Base-by-base conservation (phyloP, 2,888 invertebrate genomes). In the Macaria liturata region DNA sequence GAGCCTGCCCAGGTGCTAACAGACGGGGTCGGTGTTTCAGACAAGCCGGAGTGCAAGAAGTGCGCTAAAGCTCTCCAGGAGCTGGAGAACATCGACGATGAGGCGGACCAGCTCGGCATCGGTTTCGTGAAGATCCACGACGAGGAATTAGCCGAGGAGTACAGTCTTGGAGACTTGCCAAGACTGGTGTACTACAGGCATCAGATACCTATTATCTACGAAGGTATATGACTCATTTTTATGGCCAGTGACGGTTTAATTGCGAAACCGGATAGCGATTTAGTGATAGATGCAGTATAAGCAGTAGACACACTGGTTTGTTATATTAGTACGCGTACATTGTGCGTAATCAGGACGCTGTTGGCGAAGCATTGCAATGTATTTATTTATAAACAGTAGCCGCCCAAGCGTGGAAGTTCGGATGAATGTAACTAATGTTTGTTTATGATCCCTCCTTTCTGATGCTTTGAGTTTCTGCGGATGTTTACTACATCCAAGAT, bases 121-220 rank as follows among this genome's bases (percentile, higher is more conserved):
- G 98, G 97, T 69, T 98, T 98, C 85, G 98, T 98, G 65, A 98
- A 98, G 91, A 98, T 98, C 80, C 96, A 97, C 77, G 98, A 98
- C 81, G 97, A 97, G 86, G 94, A 95, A 74, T 92, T 98, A 70
- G 97, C 98, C 64, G 97, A 97, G 78, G 98, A 98, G 91, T 98
- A 98, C 92, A 98, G 96, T 92, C 93, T 98, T 85, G 97, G 97
- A 78, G 94, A 95, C 59, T 91, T 98, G 80, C 98, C 98, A 75
- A 96, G 95, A 77, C 93, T 98, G 74, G 97, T 98, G 67, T 98
- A 98, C 93, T 98, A 98, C 90, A 94, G 98, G 83, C 97, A 97
- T 91, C 96, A 97, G 93, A 97, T 97, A 84, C 98, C 98, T 69
- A 96, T 98, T 83, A 97, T 98, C 82, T 98, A 97, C 87, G 97